Conservation (phyloP, 2,113 vertebrate species). For the Falco punctatus region DNA sequence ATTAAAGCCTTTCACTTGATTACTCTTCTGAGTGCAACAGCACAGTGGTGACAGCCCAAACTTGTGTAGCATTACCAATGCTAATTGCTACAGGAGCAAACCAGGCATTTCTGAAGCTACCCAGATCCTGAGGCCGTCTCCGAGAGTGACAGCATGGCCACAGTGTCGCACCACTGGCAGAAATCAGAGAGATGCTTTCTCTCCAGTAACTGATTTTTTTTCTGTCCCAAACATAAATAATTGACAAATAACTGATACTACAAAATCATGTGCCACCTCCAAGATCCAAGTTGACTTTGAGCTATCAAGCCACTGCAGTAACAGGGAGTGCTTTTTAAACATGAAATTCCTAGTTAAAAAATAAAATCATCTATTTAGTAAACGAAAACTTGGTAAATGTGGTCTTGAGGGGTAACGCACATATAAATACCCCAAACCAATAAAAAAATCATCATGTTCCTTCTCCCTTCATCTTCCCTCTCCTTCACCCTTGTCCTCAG, state of each 20-base stretch:
- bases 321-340: neutral
- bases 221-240: neutral
- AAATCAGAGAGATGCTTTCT: neutral
- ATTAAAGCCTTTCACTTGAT: neutral
- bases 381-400: neutral
- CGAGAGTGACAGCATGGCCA: neutral
- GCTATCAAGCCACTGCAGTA: neutral
- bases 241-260: neutral
- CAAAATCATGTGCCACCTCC: neutral
- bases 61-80: neutral
- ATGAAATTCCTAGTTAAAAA: neutral
- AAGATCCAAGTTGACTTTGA: neutral
- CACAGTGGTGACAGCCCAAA: neutral
- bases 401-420: neutral
- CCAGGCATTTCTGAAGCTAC: neutral
- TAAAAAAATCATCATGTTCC: neutral
- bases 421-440: neutral
- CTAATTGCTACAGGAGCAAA: neutral
- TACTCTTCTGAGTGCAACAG: neutral
- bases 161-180: neutral
- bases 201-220: neutral
- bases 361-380: neutral
- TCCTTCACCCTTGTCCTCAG: neutral
- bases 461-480: neutral
- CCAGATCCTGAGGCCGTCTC: rapidly evolving